Conservation (phyloP, 1,140 invertebrate species). For the Cherax destructor region DNA sequence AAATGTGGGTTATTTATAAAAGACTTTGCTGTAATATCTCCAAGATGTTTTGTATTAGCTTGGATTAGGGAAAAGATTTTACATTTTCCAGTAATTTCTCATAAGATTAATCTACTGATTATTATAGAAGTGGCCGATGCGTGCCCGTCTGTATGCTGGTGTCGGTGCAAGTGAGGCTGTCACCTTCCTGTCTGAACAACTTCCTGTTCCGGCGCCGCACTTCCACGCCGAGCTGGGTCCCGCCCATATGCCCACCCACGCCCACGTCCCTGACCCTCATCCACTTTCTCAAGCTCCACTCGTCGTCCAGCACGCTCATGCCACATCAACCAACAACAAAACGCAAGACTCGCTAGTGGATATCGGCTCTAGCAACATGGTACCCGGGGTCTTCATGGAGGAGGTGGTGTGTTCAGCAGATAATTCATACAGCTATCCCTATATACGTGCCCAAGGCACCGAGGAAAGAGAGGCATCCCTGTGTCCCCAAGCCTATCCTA, state of each 20-base stretch:
- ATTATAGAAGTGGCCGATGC: slow-evolving; percentile 56
- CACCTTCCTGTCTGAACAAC: slow-evolving; percentile 14
- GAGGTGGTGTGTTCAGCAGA: neutral
- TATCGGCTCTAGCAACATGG: neutral
- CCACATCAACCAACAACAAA: neutral
- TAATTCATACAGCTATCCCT: neutral
- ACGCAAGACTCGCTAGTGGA: neutral
- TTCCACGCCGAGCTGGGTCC: neutral
- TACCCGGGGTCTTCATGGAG: neutral
- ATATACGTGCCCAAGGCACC: neutral
- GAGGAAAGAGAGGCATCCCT: neutral
- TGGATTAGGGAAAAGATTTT: too few relatives aligned
- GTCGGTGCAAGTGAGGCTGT: slow-evolving; percentile 25
- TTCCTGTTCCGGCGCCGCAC: neutral
- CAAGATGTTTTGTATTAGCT: neutral
- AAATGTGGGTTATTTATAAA: too few relatives aligned
- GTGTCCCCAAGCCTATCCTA: neutral
- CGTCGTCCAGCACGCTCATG: neutral
- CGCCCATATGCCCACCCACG: neutral
- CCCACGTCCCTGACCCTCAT: neutral
- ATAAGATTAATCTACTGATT: neutral
- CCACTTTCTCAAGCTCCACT: neutral
- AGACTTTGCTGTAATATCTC: too few relatives aligned
- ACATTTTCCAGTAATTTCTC: neutral
- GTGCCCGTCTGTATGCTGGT: slow-evolving; percentile 48